These are phyloP conservation scores for Phaedon cochleariae DNA, from an alignment of 2,888 invertebrate genomes.

Conservation along the genomic window DNA sequence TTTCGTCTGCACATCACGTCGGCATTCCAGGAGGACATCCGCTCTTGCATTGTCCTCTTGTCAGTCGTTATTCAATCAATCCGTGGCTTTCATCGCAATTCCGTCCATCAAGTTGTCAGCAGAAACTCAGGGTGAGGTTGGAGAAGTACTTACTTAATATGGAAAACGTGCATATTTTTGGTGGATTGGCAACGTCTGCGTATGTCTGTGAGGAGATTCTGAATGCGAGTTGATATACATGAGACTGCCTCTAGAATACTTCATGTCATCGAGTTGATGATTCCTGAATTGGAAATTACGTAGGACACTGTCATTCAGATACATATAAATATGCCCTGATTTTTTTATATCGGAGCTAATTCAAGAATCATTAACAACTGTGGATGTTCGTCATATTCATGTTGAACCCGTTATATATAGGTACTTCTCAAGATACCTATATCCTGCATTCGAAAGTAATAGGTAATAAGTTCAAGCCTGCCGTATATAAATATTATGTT, in stretches of 20 bases:
- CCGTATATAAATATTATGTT: no score
- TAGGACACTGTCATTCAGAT: neutral
- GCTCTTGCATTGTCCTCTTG: constrained; percentile 55
- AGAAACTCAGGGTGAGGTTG: neutral
- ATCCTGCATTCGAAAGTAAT: no score
- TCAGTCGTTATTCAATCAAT: constrained; percentile 62
- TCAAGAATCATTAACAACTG: no score
- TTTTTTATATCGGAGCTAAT: no score
- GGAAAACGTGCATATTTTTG: constrained; percentile 1
- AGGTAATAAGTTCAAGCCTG: no score
- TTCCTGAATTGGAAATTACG: neutral
- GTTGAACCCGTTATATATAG: no score
- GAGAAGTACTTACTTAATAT: neutral
- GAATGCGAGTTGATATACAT: neutral
- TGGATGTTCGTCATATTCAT: no score
- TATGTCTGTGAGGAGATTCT: neutral
- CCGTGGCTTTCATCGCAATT: constrained; percentile 27
- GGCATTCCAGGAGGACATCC: constrained; percentile 51
- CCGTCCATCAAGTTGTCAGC: constrained; percentile 16
- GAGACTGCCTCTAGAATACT: neutral
- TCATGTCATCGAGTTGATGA: neutral
- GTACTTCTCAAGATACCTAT: no score
- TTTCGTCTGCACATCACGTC: constrained; percentile 53
- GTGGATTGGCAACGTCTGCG: constrained; percentile 2
- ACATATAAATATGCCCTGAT: no score